These are phyloP conservation scores for Lepus europaeus DNA, from an alignment of 2,113 vertebrate species.

Conservation along the genomic window DNA sequence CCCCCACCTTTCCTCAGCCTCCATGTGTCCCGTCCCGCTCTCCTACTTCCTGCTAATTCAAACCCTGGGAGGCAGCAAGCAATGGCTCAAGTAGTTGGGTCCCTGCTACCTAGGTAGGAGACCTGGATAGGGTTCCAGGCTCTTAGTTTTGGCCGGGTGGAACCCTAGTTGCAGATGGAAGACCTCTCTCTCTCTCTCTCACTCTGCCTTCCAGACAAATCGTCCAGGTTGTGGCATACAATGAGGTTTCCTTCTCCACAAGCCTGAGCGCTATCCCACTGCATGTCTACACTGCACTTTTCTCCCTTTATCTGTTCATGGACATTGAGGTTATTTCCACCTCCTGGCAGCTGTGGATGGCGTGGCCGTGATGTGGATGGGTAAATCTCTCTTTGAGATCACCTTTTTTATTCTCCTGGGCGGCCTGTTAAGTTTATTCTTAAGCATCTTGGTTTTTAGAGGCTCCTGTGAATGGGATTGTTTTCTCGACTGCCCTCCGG, in stretches of 20 bases:
- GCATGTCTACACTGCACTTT: neutral
- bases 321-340: too few relatives aligned
- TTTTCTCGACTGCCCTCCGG: neutral
- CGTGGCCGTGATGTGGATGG: neutral
- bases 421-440: neutral
- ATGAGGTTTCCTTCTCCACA: neutral
- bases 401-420: neutral
- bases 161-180: too few relatives aligned
- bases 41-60: too few relatives aligned
- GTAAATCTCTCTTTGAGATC: neutral
- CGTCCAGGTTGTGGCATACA: neutral
- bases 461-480: neutral
- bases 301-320: neutral
- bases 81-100: too few relatives aligned
- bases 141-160: too few relatives aligned
- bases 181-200: too few relatives aligned
- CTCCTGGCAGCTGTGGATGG: neutral
- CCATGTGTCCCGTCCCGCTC: too few relatives aligned
- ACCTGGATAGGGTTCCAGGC: too few relatives aligned
- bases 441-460: neutral
- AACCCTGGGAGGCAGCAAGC: too few relatives aligned
- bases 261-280: too few relatives aligned
- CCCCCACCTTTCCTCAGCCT: too few relatives aligned
- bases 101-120: too few relatives aligned
- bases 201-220: neutral